These are phyloP conservation scores for Euplagia quadripunctaria DNA, from an alignment of 2,888 invertebrate genomes.

Conservation along the genomic window DNA sequence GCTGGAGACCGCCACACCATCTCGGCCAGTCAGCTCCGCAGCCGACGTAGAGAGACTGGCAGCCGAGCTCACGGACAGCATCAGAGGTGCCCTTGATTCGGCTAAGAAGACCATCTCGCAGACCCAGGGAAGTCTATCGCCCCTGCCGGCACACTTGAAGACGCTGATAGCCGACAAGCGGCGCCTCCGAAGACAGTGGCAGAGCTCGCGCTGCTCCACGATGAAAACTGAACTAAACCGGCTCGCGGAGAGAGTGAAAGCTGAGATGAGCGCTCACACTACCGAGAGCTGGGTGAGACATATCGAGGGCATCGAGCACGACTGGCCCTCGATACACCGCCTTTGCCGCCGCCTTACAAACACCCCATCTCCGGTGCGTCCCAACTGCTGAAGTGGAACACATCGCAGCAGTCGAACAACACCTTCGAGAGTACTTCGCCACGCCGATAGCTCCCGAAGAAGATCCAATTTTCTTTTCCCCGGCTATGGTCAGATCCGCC, in stretches of 20 bases:
- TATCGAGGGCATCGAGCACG: too few species aligned
- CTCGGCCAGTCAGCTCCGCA: neutral
- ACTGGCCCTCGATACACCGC: neutral
- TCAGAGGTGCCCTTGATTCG: slow-evolving; percentile 72
- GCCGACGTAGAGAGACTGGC: neutral
- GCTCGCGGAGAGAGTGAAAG: too few species aligned
- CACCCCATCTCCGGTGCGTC: neutral
- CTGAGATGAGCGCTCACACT: too few species aligned
- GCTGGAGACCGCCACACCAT: neutral
- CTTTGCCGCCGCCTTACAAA: neutral
- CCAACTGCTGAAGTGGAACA: neutral
- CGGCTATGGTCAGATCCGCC: neutral
- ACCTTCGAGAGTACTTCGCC: too few species aligned
- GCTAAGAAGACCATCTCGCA: neutral
- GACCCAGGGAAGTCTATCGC: neutral
- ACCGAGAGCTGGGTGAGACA: too few species aligned
- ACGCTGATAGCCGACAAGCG: neutral
- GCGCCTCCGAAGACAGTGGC: neutral
- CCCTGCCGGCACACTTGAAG: neutral
- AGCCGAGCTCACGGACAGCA: neutral
- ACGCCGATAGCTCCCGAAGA: too few species aligned
- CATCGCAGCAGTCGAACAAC: too few species aligned
- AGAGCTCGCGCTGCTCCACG: too few species aligned
- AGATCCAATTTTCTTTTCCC: neutral
- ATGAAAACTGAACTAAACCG: too few species aligned